phyloP scores from a whole-genome alignment of 2,888 invertebrate species.

The Scaptomyza caliginosa region DNA sequence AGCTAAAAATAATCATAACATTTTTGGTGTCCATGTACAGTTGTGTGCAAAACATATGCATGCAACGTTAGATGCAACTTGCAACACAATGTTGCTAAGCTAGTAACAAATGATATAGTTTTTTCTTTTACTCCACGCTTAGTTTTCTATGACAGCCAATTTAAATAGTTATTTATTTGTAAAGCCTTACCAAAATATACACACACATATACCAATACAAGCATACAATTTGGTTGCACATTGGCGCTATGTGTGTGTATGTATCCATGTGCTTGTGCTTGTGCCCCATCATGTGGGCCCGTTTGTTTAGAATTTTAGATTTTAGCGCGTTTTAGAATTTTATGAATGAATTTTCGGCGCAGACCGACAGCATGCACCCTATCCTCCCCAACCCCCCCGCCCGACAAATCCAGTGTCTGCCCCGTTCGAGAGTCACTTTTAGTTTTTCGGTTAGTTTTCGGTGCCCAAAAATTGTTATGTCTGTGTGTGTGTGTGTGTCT shows the following conservation, averaged over 20 bases:
- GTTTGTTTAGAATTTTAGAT: constrained; percentile 83
- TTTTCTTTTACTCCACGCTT: neutral
- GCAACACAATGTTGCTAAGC: constrained; percentile 7
- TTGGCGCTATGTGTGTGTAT: constrained; percentile 1
- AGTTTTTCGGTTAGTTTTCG: constrained; percentile 74
- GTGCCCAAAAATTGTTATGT: constrained; percentile 42
- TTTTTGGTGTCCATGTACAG: constrained; percentile 51
- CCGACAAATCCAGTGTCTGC: neutral
- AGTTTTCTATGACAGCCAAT: neutral
- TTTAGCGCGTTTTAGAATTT: constrained; percentile 83
- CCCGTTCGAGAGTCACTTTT: constrained; percentile 61
- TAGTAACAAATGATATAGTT: constrained; percentile 6
- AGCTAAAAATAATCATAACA: constrained; percentile 71
- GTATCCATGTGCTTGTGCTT: neutral
- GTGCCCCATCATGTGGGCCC: constrained; percentile 9
- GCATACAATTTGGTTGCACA: constrained; percentile 15
- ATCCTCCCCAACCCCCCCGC: neutral
- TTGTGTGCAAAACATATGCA: constrained; percentile 62
- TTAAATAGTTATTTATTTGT: constrained; percentile 26
- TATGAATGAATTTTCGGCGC: constrained; percentile 82
- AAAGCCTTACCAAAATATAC: constrained; percentile 15
- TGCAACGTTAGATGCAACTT: constrained; percentile 9
- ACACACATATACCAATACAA: constrained; percentile 7
- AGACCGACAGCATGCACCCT: constrained; percentile 26
- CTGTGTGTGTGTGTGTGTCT: constrained; percentile 4